Evolutionary conservation across 2,113 vertebrate species (phyloP).

Genomic region (Vireo altiloquus): DNA sequence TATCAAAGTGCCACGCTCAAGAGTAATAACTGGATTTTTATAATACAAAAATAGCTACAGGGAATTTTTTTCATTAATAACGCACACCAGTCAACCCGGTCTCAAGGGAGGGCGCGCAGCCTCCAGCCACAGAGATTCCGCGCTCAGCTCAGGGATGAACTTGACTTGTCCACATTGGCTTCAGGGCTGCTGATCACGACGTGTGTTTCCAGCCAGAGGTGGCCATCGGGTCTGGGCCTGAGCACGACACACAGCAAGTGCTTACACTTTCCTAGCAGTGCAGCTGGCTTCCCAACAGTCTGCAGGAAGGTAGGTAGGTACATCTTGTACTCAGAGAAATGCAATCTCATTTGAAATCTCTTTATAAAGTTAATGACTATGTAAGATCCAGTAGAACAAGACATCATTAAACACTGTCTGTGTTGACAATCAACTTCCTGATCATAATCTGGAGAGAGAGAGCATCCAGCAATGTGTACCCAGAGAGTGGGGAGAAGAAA

Average conservation of each 20-base stretch:
- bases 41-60: background rate
- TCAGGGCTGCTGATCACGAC: fast-evolving
- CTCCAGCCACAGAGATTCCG: background rate
- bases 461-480: background rate
- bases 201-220: background rate
- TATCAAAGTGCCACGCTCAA: fast-evolving
- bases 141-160: fast-evolving
- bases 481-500: background rate
- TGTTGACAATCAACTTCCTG: constrained; percentile 18
- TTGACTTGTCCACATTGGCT: background rate
- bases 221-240: background rate
- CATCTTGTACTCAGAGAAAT: background rate
- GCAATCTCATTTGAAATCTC: constrained; percentile 17
- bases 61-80: background rate
- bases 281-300: background rate
- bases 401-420: constrained; percentile 9
- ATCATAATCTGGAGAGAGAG: background rate
- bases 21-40: constrained; percentile 5
- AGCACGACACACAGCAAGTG: background rate
- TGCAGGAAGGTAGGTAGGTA: background rate
- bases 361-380: constrained; percentile 15
- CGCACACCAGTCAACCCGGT: background rate
- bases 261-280: background rate
- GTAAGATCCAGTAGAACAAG: constrained; percentile 20
- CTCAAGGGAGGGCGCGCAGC: background rate